Base-by-base conservation (phyloP, 2,797 vertebrate species). In the Anniella stebbinsi region DNA sequence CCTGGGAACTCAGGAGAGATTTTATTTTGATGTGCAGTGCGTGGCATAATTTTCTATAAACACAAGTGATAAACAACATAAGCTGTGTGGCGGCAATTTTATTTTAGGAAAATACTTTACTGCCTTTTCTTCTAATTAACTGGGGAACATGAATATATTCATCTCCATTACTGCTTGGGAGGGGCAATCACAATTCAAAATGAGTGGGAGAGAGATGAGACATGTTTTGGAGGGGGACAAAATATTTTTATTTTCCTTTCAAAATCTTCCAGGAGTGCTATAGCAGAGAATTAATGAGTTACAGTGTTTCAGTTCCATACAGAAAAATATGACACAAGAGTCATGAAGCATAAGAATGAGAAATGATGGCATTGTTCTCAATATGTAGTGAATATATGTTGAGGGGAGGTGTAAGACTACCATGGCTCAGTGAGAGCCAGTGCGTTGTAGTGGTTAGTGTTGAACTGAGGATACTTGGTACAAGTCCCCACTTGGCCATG, bases 41-140 rank as follows among this genome's bases (percentile, higher is more conserved):
- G 95, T 96, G 92, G 96, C 91, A 96, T 84, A 91, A 77, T 92
- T 95, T 93, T 94, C 91, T 96, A 54, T 67, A 89, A 93, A 87
- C 60, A 93, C 51, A 92, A 87, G 86, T 92, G 93, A 95, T 93
- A 92, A 86, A 93, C 78, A 93, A 66, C 78, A 30, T 36, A 94
- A 90, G 38, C 28, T 92, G 90, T 66, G 88, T 9, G 83, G 17
- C 28, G 88, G 86, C 70, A 92, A 89, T 25, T 51, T 80, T 90
- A 90, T 88, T 92, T 25, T 77, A 90, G 84, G 89, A 88, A 87
- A 94, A 94, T 75, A 87, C 45, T 83, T 76, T 83, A 60, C 21
- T 57, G 73, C 33, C 30, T 70, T 84, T 63, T 6, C 36, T 82
- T 87, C 51, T 63, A 90, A 75, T 87, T 90, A 82, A 86, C 70